phyloP scores from a whole-genome alignment of 2,888 invertebrate genomes.

The Abrostola tripartita region DNA sequence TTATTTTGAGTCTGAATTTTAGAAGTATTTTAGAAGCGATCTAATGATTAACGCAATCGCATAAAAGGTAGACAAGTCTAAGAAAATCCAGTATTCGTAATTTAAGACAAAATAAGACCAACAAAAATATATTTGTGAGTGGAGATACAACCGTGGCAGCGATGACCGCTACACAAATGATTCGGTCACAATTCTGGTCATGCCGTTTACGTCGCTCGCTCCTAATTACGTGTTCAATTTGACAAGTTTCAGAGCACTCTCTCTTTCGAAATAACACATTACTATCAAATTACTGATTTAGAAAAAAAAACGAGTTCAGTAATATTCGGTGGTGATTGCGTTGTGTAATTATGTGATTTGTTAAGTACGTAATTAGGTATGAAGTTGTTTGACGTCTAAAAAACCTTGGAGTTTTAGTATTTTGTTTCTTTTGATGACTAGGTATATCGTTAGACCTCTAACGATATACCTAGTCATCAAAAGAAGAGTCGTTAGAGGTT shows the following conservation, averaged over 20 bases:
- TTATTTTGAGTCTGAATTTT: too few relatives aligned
- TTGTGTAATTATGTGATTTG: slow-evolving; percentile 10
- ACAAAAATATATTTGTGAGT: slow-evolving; percentile 26
- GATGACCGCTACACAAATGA: slow-evolving; percentile 79
- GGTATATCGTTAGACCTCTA: too few relatives aligned
- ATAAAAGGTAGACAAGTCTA: too few relatives aligned
- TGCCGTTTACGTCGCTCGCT: slow-evolving; percentile 75
- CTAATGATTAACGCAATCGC: too few relatives aligned
- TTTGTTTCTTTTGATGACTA: too few relatives aligned
- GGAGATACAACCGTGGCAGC: slow-evolving; percentile 63
- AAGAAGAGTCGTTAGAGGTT: too few relatives aligned
- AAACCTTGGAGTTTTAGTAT: too few relatives aligned
- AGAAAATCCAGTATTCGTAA: slow-evolving; percentile 10
- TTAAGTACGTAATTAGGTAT: too few relatives aligned
- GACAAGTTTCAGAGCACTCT: slow-evolving; percentile 58
- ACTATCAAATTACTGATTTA: slow-evolving; percentile 60
- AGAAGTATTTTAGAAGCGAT: too few relatives aligned
- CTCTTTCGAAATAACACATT: slow-evolving; percentile 62
- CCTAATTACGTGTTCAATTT: slow-evolving; percentile 77
- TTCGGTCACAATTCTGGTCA: slow-evolving; percentile 82
- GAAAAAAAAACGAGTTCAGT: slow-evolving; percentile 53
- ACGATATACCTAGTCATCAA: too few relatives aligned
- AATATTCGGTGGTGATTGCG: slow-evolving; percentile 34
- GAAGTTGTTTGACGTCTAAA: too few relatives aligned
- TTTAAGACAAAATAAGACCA: slow-evolving; percentile 20